These are phyloP conservation scores for Drosophila nannoptera DNA, from an alignment of 1,140 invertebrate genomes.

Conservation along the genomic window DNA sequence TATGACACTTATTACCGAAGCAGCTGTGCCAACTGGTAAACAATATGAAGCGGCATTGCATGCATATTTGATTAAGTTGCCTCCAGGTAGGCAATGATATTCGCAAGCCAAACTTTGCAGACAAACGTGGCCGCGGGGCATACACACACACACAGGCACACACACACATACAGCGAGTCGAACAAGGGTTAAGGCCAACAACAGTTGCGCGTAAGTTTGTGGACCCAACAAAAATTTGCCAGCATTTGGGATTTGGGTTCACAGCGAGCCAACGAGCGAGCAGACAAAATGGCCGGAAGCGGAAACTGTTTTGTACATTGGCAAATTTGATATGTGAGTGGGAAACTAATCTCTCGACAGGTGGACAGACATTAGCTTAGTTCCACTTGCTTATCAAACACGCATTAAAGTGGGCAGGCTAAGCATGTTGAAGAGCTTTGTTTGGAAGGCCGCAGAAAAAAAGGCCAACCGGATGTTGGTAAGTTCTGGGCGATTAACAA, in stretches of 20 bases:
- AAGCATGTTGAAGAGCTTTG: slow-evolving; percentile 1
- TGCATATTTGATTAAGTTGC: slow-evolving; percentile 63
- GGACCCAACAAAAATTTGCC: slow-evolving; percentile 37
- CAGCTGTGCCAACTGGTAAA: slow-evolving; percentile 32
- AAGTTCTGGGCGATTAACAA: slow-evolving; percentile 42
- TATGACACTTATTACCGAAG: slow-evolving; percentile 51
- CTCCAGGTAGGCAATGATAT: slow-evolving; percentile 58
- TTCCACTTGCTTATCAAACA: slow-evolving; percentile 42
- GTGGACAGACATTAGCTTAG: slow-evolving; percentile 7
- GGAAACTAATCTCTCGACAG: slow-evolving; percentile 13
- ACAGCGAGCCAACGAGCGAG: background rate
- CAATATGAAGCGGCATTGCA: slow-evolving; percentile 35
- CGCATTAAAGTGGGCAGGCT: slow-evolving; percentile 31
- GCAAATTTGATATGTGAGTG: slow-evolving; percentile 46
- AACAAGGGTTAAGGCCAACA: slow-evolving; percentile 49
- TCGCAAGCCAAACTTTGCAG: slow-evolving; percentile 61
- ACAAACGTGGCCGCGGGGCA: slow-evolving; percentile 44
- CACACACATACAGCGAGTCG: background rate
- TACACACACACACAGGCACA: slow-evolving; percentile 1
- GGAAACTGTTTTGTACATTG: slow-evolving; percentile 55
- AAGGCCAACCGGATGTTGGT: background rate
- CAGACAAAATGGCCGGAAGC: slow-evolving; percentile 54
- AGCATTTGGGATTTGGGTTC: slow-evolving; percentile 25
- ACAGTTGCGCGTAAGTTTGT: slow-evolving; percentile 51
- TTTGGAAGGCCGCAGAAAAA: slow-evolving; percentile 1